A percentile compares a stretch with the other conserved stretches of the same genome.
Conservation (phyloP, 2,113 vertebrate genomes). For the Megaceryle torquata region DNA sequence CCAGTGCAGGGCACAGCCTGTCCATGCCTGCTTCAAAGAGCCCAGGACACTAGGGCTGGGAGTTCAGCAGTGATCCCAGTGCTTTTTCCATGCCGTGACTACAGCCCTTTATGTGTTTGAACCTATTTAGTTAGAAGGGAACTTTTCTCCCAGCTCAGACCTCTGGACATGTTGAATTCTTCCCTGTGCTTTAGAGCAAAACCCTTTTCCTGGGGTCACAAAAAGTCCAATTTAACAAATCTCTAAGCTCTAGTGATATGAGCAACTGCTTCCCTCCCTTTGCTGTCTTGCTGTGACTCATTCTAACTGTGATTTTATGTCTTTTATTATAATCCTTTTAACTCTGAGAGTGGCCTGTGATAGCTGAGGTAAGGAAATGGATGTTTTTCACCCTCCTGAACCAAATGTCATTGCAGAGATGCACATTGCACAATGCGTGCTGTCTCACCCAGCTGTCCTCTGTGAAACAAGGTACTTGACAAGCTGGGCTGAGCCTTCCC, state of each 20-base stretch:
- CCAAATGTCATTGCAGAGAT: background rate
- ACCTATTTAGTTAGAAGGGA: background rate
- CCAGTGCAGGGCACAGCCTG: background rate
- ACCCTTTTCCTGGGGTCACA: background rate
- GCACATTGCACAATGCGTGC: rapidly evolving
- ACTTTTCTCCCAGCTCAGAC: background rate
- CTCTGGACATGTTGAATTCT: background rate
- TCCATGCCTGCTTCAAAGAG: background rate
- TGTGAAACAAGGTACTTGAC: background rate
- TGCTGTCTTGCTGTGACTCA: background rate
- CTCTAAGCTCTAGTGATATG: background rate
- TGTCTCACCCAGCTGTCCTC: background rate
- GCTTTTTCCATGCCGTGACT: background rate
- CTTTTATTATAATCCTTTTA: background rate
- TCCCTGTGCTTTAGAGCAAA: background rate
- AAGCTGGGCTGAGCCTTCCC: background rate
- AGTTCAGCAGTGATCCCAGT: background rate
- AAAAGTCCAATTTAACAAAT: background rate
- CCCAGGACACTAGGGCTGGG: background rate
- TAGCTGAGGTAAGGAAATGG: background rate
- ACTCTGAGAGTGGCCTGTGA: background rate
- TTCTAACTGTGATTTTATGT: background rate
- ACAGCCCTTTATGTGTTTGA: background rate
- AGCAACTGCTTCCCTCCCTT: background rate
- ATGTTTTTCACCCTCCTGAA: background rate